Evolutionary conservation across 1,140 invertebrate species (phyloP).

Genomic region (Solenopsis invicta): DNA sequence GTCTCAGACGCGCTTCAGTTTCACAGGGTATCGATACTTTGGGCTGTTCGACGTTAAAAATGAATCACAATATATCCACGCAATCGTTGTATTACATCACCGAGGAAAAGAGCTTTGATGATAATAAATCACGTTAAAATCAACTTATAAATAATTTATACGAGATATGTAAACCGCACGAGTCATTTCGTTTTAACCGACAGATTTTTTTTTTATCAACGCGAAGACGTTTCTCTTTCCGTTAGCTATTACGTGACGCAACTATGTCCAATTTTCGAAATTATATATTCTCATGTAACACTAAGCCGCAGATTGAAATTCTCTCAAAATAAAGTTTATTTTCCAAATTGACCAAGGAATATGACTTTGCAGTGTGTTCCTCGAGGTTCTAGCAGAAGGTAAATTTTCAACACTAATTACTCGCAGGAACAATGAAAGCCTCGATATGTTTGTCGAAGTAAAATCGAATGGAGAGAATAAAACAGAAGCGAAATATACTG

Average conservation of each 20-base stretch:
- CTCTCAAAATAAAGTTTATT: constrained; percentile 10
- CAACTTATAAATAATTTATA: constrained; percentile 1
- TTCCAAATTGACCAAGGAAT: background rate
- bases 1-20: background rate
- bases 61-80: background rate
- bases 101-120: background rate
- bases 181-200: background rate
- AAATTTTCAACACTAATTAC: constrained; percentile 21
- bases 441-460: background rate
- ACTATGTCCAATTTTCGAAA: background rate
- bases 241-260: background rate
- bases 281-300: background rate
- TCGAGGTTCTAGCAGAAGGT: background rate
- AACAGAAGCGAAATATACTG: background rate
- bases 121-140: constrained; percentile 10
- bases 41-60: background rate
- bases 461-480: background rate
- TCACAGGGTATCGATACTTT: background rate
- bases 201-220: background rate
- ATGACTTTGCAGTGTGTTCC: background rate
- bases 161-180: background rate
- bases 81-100: background rate
- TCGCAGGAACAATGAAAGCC: background rate
- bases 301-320: constrained; percentile 9
- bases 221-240: background rate